Evolutionary conservation across 2,888 invertebrate genomes (phyloP).

Genomic region (Nasonovia ribisnigri): DNA sequence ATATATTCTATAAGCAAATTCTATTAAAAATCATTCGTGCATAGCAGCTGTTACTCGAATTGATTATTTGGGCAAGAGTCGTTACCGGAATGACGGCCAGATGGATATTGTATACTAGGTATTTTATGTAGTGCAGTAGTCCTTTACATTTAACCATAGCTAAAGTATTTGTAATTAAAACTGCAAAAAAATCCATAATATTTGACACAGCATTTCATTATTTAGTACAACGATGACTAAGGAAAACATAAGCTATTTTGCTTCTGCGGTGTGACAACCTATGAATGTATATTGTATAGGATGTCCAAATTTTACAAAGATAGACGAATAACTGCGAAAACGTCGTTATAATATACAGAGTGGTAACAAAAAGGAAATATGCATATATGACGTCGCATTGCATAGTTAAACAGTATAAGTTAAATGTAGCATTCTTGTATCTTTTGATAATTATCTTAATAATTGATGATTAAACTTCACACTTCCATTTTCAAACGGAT

Average conservation of each 20-base stretch:
- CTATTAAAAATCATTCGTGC: slow-evolving; percentile 31
- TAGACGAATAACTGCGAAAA: not conserved
- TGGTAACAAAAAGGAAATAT: not conserved
- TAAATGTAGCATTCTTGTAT: not conserved
- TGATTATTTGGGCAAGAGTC: slow-evolving; percentile 21
- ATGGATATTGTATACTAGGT: not conserved
- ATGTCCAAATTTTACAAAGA: not conserved
- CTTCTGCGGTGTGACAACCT: not conserved
- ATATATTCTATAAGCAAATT: not conserved
- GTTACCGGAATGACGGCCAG: not conserved
- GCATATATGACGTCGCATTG: not conserved
- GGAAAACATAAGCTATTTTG: not conserved
- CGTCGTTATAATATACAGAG: not conserved
- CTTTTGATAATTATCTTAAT: not conserved
- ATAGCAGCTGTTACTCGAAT: not conserved
- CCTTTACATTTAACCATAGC: slow-evolving; percentile 1
- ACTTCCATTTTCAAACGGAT: not conserved
- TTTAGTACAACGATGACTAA: slow-evolving; percentile 32
- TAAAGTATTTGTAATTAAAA: slow-evolving; percentile 34
- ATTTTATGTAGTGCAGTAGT: slow-evolving; percentile 14
- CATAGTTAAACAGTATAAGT: not conserved
- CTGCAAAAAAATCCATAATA: slow-evolving; percentile 27
- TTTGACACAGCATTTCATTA: not conserved
- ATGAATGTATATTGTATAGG: not conserved
- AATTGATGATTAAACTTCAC: not conserved